Evolutionary conservation across 2,888 invertebrate genomes (phyloP), one percentile per base, ranked within the genome.

Genomic region (Candidula unifasciata): DNA sequence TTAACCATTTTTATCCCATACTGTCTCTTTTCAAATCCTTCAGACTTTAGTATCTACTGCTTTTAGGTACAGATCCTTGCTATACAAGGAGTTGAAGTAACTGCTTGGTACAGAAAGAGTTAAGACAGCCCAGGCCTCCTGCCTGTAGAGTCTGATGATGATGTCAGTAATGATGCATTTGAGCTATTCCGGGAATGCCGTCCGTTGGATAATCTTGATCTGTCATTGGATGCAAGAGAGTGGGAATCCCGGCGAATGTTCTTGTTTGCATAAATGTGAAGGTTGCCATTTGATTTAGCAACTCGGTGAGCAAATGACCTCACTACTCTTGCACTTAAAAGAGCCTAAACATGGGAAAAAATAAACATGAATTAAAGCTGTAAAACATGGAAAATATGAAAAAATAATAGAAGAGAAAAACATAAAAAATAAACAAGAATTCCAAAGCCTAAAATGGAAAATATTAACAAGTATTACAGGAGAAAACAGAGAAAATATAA

Each of bases 311-410:
- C 88, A 76, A 90, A 90, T 57, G 83, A 83, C 78, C 88, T 88
- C 2, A 90, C 89, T 54, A 88, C 88, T 30, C 89, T 83, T 30
- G 90, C 89, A 84, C 89, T 90, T 37, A 90, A 83, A 52, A 87
- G 88, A 13, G 89, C 89, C 90, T 90, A 86, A 24, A 86, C 88
- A 52, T n/a, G 35, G 66, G 60, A 24, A 44, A 3, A 52, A 5
- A 44, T 3, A 52, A 52, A 80, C 68, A n/a, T 73, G 10, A 54
- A n/a, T 66, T 21, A 52, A 27, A 54, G 21, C 6, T 16, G 21
- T 27, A 16, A 69, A 35, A 30, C 30, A 69, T 6, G 5, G 18
- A 69, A 8, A 35, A 69, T 30, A 69, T 6, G 35, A 8, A 30
- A 69, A 8, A 30, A 21, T 30, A 30, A 69, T 6, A n/a, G n/a